Percentiles rank a stretch among this genome's conserved stretches.
Evolutionary conservation across 2,888 invertebrate species (phyloP).

Genomic region (Monoplex corrugatus): DNA sequence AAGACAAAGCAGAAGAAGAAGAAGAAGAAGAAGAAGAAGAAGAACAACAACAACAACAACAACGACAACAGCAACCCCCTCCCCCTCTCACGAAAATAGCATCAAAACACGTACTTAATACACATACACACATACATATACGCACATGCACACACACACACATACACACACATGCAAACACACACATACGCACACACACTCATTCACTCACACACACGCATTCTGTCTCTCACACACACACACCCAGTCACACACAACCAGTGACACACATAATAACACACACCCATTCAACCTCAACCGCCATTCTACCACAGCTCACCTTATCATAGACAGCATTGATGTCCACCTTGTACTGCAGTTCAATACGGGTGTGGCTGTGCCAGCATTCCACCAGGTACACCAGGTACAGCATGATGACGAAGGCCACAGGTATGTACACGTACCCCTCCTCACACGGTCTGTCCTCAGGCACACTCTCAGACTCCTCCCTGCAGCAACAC

Average conservation of each 20-base stretch:
- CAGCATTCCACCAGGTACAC: conserved; percentile 92
- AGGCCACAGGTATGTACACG: conserved; percentile 91
- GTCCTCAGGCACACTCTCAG: conserved; percentile 81
- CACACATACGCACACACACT: too few species aligned
- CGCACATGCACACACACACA: too few species aligned
- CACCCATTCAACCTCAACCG: not conserved
- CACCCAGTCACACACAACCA: too few species aligned
- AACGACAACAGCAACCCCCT: not conserved
- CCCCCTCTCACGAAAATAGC: too few species aligned
- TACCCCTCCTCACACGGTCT: conserved; percentile 92
- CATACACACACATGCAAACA: too few species aligned
- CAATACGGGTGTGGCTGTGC: conserved; percentile 89
- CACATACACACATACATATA: too few species aligned
- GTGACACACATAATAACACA: too few species aligned
- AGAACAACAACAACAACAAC: not conserved
- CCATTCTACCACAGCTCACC: conserved; percentile 60
- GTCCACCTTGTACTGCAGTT: conserved; percentile 85
- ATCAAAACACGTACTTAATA: too few species aligned
- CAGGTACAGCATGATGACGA: conserved; percentile 89
- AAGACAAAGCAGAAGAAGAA: too few species aligned
- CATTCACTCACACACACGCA: too few species aligned
- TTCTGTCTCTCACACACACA: too few species aligned
- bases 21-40: too few species aligned
- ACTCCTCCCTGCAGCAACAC: not conserved
- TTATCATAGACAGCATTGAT: conserved; percentile 86